Base-by-base conservation (phyloP, 2,113 vertebrate genomes). In the Ploceus nigricollis region DNA sequence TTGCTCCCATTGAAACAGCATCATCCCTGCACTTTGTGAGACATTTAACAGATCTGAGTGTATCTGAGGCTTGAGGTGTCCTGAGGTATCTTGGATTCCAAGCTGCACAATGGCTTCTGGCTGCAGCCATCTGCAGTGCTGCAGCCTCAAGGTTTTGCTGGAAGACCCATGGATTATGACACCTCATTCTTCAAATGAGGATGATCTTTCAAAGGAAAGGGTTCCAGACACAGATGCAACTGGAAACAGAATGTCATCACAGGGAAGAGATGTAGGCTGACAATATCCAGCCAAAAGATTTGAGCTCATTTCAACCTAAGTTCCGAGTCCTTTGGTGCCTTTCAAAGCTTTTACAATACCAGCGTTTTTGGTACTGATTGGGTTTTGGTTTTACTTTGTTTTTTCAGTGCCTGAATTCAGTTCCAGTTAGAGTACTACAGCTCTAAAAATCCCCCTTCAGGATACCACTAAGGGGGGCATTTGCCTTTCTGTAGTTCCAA, bases 131-230 rank as follows among this genome's bases (percentile, higher is more conserved):
- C 75, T 64, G 53, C 56, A 78, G 13, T 31, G 44, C 79, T 81
- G 47, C 20, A 91, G 80, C 60, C 40, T 66, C 42, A 27, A 66
- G 14, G 44, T 71, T 94, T 68, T 88, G 70, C 84, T 89, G 76
- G 91, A 94, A 84, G n/a, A 80, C 28, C 73, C 33, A 8, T 4
- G 22, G 85, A 86, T 84, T 91, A 61, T 71, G 39, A 86, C 80
- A 72, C 51, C 30, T 69, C 54, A 13, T 88, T 53, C 89, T 96
- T 96, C 90, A 93, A 73, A 84, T 21, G 10, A 30, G 40, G 15
- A 39, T n/a, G 70, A 51, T 19, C 78, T 90, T 96, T 93, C 84
- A 96, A 96, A 97, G 85, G 42, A 95, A 84, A 84, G 42, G 66
- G 47, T 82, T 94, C 80, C 57, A 83, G 71, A 90, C 77, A 53